Percentiles rank a stretch among this genome's conserved stretches.
phyloP scores from a whole-genome alignment of 2,113 vertebrate genomes.

The Leuciscus idus region DNA sequence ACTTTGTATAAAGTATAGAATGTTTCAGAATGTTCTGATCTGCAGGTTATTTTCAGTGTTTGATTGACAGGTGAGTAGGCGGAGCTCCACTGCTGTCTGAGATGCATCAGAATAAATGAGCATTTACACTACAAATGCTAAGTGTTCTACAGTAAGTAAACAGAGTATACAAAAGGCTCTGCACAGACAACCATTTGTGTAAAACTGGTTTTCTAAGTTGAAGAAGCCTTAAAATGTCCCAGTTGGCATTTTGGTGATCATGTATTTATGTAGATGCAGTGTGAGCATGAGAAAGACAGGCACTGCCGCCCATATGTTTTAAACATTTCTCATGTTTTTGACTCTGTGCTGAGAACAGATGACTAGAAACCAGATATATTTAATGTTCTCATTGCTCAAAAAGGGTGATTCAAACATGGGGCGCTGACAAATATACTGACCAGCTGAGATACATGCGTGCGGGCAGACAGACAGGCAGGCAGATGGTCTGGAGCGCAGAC shows the following conservation, averaged over 20 bases:
- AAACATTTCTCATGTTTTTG: background rate
- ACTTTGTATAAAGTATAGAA: too few relatives aligned
- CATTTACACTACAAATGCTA: background rate
- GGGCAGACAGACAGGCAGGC: background rate
- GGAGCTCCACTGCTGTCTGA: background rate
- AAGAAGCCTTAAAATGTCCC: background rate
- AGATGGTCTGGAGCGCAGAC: background rate
- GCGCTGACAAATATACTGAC: background rate
- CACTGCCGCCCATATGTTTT: background rate
- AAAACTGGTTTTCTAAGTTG: background rate
- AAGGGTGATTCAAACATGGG: background rate
- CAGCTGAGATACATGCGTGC: slow-evolving; percentile 19
- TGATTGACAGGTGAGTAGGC: slow-evolving; percentile 5
- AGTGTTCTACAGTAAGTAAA: background rate
- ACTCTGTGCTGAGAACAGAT: background rate
- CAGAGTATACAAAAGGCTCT: background rate
- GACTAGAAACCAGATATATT: background rate
- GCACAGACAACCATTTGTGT: background rate
- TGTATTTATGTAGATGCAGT: background rate
- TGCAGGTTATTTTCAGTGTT: background rate
- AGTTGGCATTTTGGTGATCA: background rate
- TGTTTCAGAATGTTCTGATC: too few relatives aligned
- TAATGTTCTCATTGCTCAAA: background rate
- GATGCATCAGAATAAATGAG: slow-evolving; percentile 3
- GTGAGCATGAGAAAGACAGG: background rate